Base-by-base conservation (phyloP, 2,113 vertebrate genomes). In the Onychorhynchus coronatus region DNA sequence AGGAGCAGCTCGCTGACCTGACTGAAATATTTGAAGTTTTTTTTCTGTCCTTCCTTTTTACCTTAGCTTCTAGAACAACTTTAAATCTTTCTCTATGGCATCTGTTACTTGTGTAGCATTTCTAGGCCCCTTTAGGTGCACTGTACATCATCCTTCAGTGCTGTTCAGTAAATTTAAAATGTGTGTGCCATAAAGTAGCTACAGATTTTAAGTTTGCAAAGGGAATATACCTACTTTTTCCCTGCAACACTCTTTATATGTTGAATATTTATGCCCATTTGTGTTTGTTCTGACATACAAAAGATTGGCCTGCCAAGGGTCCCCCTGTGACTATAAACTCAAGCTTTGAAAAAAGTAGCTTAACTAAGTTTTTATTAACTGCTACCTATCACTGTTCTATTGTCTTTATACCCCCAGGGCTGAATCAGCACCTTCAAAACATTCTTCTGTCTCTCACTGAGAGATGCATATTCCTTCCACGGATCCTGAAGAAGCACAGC, bases 211-310 rank as follows among this genome's bases (percentile, higher is more conserved):
- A 92, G 75, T 88, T 90, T 90, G 56, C n/a, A 78, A 35, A 11
- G 52, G 31, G 35, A 86, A 86, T 92, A 94, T 24, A 9, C 21
- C 22, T 88, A 47, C 33, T 74, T 88, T 73, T 86, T 50, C 23
- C 31, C 50, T 75, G 28, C 4, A 86, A 84, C 8, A 4, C 11
- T 74, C 25, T 84, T 94, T 86, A 65, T 68, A 81, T 49, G 12
- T 84, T 93, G 72, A 94, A 77, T 88, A 90, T 93, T 96, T 95
- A 74, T 96, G 59, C 37, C 41, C 28, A 81, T 92, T 96, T 87
- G n/a, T 93, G 85, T 90, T 92, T 86, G 18, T 46, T 95, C 76
- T 87, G 83, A 89, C 73, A 85, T 55, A 75, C 50, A 52, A 91
- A 75, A 19, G 11, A 59, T 39, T 88, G 44, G 18, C 11, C 65